Base-by-base conservation (phyloP, 2,113 vertebrate species). In the Esox niger region DNA sequence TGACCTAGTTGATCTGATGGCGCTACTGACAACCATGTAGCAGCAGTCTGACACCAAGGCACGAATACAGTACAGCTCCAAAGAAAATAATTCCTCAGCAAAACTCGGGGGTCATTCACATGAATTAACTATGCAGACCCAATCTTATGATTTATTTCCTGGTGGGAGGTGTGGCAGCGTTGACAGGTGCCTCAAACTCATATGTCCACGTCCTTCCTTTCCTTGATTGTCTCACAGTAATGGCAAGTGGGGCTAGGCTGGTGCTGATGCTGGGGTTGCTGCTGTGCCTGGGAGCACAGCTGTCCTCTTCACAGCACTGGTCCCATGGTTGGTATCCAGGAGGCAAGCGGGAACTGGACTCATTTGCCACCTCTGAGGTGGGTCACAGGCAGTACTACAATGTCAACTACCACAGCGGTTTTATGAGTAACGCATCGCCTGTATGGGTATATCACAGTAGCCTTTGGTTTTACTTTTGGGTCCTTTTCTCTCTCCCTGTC, bases 321-420 rank as follows among this genome's bases (percentile, higher is more conserved):
- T 95, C 94, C 70, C 93, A 95, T 11, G 91, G 94, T 43, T 95
- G 93, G 93, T 95, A 94, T 72, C 94, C 94, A 0, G 92, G 93
- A 79, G 93, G 94, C 58, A 96, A 95, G 69, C 71, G 88, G 78
- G 92, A 93, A 56, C 75, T 92, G 21, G 84, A 89, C 7, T 59
- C 82, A 17, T 88, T 89, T 9, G 52, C 71, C 2, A 72, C 78
- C 0, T 71, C 86, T 73, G 91, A 93, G 92, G 93, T 95, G 60
- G 2, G 38, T 43, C 38, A 43, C 38, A 43, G n/a, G n/a, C n/a
- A n/a, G 38, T 43, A 43, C 38, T 43, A 43, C 38, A 43, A 43
- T 17, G 11, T 43, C 38, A 43, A 43, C 17, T 10, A 43, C 38
- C 17, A 10, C 13, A 43, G 17, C n/a, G n/a, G n/a, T n/a, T n/a